Percentiles rank a stretch among this genome's conserved stretches.
phyloP scores from a whole-genome alignment of 92 coral and sea anemone genomes.

The Epizoanthus scotinus region DNA sequence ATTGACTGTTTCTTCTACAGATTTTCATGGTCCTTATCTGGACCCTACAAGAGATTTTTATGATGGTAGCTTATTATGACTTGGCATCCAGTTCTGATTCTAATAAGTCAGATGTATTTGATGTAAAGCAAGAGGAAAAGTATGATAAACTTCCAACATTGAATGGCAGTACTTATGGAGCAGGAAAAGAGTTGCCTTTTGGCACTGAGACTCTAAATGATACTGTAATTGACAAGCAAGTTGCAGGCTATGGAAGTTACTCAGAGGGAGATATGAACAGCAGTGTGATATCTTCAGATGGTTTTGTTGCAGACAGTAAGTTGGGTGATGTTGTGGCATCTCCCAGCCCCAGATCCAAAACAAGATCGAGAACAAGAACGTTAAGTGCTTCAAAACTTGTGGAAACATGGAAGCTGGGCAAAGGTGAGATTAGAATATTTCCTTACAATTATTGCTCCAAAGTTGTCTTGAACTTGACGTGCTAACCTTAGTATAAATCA shows the following conservation, averaged over 20 bases:
- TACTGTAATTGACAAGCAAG: neutral
- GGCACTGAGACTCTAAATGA: conserved; percentile 8
- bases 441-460: neutral
- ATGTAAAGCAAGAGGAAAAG: conserved; percentile 3
- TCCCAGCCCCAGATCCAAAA: neutral
- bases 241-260: neutral
- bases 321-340: neutral
- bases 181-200: neutral
- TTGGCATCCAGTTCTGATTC: conserved; percentile 49
- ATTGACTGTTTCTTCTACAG: conserved; percentile 42
- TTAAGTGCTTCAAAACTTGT: conserved; percentile 44
- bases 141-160: neutral
- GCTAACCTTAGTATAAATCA: neutral
- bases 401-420: conserved; percentile 61
- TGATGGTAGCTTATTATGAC: conserved; percentile 73
- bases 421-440: conserved; percentile 46
- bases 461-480: neutral
- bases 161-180: neutral
- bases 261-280: neutral
- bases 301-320: neutral
- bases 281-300: neutral
- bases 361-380: conserved; percentile 2
- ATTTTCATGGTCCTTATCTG: conserved; percentile 83
- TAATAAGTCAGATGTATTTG: conserved; percentile 5
- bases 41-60: conserved; percentile 73